These are phyloP conservation scores for Psilopogon haemacephalus DNA, from an alignment of 2,113 vertebrate species.

Conservation along the genomic window DNA sequence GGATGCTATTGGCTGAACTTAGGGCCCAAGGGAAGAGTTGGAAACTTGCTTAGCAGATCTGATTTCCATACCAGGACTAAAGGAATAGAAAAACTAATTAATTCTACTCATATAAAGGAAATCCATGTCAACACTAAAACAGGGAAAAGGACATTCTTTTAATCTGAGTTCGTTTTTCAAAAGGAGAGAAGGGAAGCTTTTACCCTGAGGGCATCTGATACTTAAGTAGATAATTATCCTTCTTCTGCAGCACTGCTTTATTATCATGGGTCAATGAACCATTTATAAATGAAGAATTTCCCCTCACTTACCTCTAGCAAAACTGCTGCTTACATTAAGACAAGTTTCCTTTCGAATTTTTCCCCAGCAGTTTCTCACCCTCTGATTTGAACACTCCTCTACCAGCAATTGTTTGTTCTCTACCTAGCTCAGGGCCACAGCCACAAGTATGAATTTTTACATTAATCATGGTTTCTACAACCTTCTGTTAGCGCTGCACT, in stretches of 20 bases:
- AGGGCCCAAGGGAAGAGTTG: slow-evolving; percentile 13
- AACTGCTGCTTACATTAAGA: slow-evolving; percentile 49
- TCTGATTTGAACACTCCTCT: rapidly evolving
- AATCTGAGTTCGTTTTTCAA: slow-evolving; percentile 75
- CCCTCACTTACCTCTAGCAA: slow-evolving; percentile 72
- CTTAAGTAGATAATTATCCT: slow-evolving; percentile 81
- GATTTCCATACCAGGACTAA: slow-evolving; percentile 54
- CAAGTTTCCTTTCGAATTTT: neutral
- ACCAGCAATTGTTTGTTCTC: slow-evolving; percentile 19
- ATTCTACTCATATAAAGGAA: slow-evolving; percentile 70
- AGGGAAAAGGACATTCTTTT: slow-evolving; percentile 68
- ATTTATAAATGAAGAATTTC: slow-evolving; percentile 77
- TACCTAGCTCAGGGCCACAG: neutral
- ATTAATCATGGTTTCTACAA: neutral
- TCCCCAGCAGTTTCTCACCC: neutral
- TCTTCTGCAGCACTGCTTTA: slow-evolving; percentile 71
- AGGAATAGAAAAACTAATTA: slow-evolving; percentile 63
- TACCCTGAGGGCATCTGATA: slow-evolving; percentile 72
- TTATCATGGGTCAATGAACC: slow-evolving; percentile 78
- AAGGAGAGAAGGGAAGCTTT: slow-evolving; percentile 64
- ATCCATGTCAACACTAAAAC: slow-evolving; percentile 68
- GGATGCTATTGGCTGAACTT: slow-evolving; percentile 14
- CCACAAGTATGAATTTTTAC: neutral
- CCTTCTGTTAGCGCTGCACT: neutral
- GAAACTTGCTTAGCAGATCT: slow-evolving; percentile 25